A percentile compares a stretch with the other conserved stretches of the same genome.
These are phyloP conservation scores for Sclerodermus sp. DNA, from an alignment of 2,888 invertebrate genomes.

Conservation along the genomic window DNA sequence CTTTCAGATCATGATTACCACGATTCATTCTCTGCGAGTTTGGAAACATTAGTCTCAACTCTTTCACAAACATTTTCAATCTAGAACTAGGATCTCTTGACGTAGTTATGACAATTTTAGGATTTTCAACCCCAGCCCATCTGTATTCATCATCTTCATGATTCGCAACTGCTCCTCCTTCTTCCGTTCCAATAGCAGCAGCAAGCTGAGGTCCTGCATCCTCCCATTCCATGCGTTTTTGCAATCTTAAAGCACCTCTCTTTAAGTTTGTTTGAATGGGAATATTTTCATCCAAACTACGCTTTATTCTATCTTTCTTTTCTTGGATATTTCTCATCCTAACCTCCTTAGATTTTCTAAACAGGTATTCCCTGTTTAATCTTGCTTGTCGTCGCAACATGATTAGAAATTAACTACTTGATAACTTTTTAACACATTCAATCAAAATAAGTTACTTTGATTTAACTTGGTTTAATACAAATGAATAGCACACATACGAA, in stretches of 20 bases:
- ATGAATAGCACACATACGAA: too few relatives aligned
- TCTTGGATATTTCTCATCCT: constrained; percentile 83
- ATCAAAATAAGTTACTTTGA: too few relatives aligned
- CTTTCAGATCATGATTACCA: constrained; percentile 95
- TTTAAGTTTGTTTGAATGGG: constrained; percentile 85
- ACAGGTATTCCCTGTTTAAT: constrained; percentile 90
- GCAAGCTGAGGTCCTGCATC: constrained; percentile 80
- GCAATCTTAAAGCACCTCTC: constrained; percentile 77
- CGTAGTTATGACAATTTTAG: constrained; percentile 97
- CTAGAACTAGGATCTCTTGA: constrained; percentile 94
- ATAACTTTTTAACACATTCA: background rate
- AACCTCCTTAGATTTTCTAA: constrained; percentile 86
- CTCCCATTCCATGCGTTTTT: constrained; percentile 88
- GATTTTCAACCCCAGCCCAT: constrained; percentile 96
- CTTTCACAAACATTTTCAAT: constrained; percentile 97
- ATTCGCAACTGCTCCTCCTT: constrained; percentile 72
- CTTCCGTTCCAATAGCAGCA: constrained; percentile 68
- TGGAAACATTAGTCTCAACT: constrained; percentile 90
- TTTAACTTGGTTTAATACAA: too few relatives aligned
- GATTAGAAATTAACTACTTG: constrained; percentile 15
- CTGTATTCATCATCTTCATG: constrained; percentile 96
- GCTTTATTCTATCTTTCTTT: constrained; percentile 82
- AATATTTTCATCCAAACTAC: constrained; percentile 76
- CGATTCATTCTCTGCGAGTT: constrained; percentile 97
- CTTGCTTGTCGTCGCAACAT: constrained; percentile 93